Percentiles rank a stretch among this genome's conserved stretches.
Evolutionary conservation across 2,888 invertebrate species (phyloP).

Genomic region (Temnothorax rugatulus): DNA sequence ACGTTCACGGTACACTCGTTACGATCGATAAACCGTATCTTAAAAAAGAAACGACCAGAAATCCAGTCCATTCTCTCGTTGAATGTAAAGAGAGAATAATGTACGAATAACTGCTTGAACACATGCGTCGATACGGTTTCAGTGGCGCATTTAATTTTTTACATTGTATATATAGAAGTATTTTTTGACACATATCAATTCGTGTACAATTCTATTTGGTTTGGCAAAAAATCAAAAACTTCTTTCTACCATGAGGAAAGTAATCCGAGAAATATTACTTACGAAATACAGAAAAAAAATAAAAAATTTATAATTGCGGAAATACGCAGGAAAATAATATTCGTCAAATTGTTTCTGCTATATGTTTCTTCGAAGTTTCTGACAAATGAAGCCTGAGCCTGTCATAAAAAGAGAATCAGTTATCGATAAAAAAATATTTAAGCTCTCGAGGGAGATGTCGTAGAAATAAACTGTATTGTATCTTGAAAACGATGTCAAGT

Average conservation of each 20-base stretch:
- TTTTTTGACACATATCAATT: background rate
- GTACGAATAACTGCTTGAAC: background rate
- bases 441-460: background rate
- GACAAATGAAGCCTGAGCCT: background rate
- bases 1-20: conserved; percentile 58
- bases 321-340: background rate
- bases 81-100: conserved; percentile 8
- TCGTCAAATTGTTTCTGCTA: background rate
- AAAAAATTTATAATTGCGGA: background rate
- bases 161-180: background rate
- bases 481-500: conserved; percentile 19
- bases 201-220: background rate
- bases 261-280: background rate
- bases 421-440: conserved; percentile 47
- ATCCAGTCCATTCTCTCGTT: conserved; percentile 14
- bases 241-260: background rate
- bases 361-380: background rate
- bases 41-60: conserved; percentile 11
- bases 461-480: conserved; percentile 6
- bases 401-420: conserved; percentile 30
- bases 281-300: background rate
- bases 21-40: conserved; percentile 65
- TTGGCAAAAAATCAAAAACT: background rate
- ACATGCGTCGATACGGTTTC: background rate
- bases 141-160: conserved; percentile 10